Percentiles rank a stretch among this genome's conserved stretches.
Evolutionary conservation across 2,888 invertebrate species (phyloP).

Genomic region (Chymomyza fuscimana): DNA sequence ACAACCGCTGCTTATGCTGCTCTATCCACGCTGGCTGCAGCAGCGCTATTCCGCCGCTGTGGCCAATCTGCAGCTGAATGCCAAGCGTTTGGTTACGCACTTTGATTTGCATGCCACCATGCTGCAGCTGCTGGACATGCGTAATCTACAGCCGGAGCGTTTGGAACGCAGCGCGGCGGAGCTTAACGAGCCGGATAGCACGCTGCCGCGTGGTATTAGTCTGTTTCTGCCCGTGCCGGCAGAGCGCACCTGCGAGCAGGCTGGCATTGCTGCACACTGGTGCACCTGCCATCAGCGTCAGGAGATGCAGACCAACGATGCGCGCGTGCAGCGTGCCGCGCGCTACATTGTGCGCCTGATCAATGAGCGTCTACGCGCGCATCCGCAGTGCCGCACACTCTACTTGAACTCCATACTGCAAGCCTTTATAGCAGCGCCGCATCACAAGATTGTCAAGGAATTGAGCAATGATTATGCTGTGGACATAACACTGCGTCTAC

Average conservation of each 20-base stretch:
- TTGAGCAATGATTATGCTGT: slow-evolving; percentile 74
- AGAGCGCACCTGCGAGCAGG: slow-evolving; percentile 87
- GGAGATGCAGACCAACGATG: slow-evolving; percentile 81
- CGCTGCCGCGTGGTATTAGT: slow-evolving; percentile 85
- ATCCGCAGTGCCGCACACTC: slow-evolving; percentile 85
- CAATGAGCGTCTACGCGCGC: slow-evolving; percentile 83
- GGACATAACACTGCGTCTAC: slow-evolving; percentile 80
- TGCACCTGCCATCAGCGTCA: slow-evolving; percentile 90
- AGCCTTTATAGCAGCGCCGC: slow-evolving; percentile 83
- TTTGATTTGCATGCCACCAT: slow-evolving; percentile 92
- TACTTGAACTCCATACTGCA: slow-evolving; percentile 83
- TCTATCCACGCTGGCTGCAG: slow-evolving; percentile 87
- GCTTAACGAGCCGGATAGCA: slow-evolving; percentile 71
- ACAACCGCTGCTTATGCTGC: slow-evolving; percentile 88
- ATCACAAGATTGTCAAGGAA: slow-evolving; percentile 75
- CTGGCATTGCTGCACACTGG: slow-evolving; percentile 91
- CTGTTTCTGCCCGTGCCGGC: slow-evolving; percentile 87
- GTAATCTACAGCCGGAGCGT: slow-evolving; percentile 79
- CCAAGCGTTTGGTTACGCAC: slow-evolving; percentile 87
- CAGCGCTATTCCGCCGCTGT: slow-evolving; percentile 83
- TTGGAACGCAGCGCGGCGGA: slow-evolving; percentile 67
- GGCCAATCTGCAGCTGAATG: slow-evolving; percentile 85
- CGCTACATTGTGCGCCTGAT: slow-evolving; percentile 83
- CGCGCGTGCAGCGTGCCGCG: slow-evolving; percentile 82
- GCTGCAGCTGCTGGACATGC: slow-evolving; percentile 83